phyloP scores from a whole-genome alignment of 2,113 vertebrate species.

The Turnix velox region DNA sequence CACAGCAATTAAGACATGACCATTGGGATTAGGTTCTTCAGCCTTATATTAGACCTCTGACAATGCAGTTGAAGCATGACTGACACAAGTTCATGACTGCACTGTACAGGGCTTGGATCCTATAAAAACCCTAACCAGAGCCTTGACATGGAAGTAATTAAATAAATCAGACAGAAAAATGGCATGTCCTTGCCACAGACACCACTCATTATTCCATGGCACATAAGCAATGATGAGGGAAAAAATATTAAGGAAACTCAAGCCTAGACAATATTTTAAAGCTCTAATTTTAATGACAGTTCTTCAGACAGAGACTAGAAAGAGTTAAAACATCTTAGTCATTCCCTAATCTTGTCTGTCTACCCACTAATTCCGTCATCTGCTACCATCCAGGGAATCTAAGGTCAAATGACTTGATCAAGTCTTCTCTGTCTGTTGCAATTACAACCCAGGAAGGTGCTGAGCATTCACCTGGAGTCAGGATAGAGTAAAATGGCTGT shows the following conservation, averaged over 20 bases:
- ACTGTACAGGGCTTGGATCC: neutral
- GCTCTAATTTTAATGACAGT: neutral
- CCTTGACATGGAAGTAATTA: conserved; percentile 14
- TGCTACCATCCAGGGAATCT: neutral
- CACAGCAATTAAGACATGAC: neutral
- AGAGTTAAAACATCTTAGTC: neutral
- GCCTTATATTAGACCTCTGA: neutral
- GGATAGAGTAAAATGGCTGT: fast-evolving
- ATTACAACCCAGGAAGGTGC: neutral
- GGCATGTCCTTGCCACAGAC: neutral
- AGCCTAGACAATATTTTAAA: neutral
- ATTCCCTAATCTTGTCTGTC: neutral
- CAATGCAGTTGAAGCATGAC: neutral
- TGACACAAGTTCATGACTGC: conserved; percentile 12
- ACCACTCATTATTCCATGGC: neutral
- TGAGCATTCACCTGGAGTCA: neutral
- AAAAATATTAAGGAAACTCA: neutral
- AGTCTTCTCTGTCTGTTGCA: neutral
- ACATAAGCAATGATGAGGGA: neutral
- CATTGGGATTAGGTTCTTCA: neutral
- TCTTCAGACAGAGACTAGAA: neutral
- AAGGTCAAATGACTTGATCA: neutral
- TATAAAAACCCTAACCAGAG: neutral
- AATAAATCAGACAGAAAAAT: conserved; percentile 19
- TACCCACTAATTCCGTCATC: neutral